Conservation (phyloP, 2,888 invertebrate genomes). For the Rapana venosa region DNA sequence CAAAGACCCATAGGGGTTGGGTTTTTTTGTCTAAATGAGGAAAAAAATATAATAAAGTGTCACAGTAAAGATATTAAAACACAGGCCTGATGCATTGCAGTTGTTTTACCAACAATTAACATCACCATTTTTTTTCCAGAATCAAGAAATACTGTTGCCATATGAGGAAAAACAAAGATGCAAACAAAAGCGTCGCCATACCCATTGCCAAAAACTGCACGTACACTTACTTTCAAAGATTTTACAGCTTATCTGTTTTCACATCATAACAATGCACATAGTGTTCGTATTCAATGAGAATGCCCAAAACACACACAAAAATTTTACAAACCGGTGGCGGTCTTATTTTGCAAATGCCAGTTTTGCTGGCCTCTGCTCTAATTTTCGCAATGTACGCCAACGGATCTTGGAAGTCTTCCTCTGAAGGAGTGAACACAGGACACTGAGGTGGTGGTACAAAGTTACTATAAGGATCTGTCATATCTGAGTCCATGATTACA, state of each 20-base stretch:
- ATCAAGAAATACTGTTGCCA: slow-evolving; percentile 34
- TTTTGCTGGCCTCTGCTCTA: slow-evolving; percentile 94
- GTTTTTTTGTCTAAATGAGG: too few species aligned
- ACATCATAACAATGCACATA: background rate
- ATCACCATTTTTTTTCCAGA: background rate
- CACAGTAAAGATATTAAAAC: background rate
- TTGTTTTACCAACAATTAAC: background rate
- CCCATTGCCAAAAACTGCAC: slow-evolving; percentile 65
- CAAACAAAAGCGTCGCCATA: slow-evolving; percentile 74
- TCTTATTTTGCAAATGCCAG: slow-evolving; percentile 98
- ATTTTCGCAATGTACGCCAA: slow-evolving; percentile 98
- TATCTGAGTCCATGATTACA: slow-evolving; percentile 43
- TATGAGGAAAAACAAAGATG: slow-evolving; percentile 28
- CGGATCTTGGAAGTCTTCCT: slow-evolving; percentile 97
- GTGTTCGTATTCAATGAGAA: background rate
- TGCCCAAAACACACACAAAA: background rate
- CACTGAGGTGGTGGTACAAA: slow-evolving; percentile 91
- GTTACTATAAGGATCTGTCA: slow-evolving; percentile 63
- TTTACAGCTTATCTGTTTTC: background rate
- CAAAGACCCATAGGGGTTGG: background rate
- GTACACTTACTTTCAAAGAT: slow-evolving; percentile 50
- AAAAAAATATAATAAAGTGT: too few species aligned
- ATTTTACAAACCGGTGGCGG: slow-evolving; percentile 87
- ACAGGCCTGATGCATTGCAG: background rate
- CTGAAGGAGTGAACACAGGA: slow-evolving; percentile 95